These are phyloP conservation scores for Tipula helvola DNA, from an alignment of 2,888 invertebrate genomes.

Conservation along the genomic window DNA sequence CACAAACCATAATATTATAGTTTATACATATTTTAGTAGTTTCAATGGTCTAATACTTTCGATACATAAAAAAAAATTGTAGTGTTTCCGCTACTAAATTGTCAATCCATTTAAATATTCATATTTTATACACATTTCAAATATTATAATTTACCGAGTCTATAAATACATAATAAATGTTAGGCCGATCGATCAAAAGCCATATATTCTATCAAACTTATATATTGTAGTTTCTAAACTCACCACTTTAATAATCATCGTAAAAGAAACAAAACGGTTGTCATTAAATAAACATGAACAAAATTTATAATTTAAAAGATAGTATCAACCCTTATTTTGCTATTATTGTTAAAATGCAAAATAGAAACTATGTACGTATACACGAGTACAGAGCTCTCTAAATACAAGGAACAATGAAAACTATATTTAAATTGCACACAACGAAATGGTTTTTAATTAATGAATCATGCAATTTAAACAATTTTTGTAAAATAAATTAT, in stretches of 20 bases:
- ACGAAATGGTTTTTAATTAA: neutral
- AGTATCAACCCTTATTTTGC: neutral
- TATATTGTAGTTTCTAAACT: neutral
- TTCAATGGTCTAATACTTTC: neutral
- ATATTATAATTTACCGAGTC: neutral
- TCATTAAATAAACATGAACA: neutral
- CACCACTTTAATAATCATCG: neutral
- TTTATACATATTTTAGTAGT: neutral
- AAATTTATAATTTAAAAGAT: neutral
- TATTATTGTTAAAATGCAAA: neutral
- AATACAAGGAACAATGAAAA: neutral
- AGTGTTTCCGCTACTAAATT: neutral
- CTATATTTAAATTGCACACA: neutral
- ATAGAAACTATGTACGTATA: neutral
- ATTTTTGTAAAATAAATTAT: neutral
- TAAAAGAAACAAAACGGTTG: neutral
- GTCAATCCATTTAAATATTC: neutral
- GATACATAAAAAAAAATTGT: neutral
- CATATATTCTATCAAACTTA: neutral
- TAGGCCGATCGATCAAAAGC: neutral
- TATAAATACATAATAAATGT: neutral
- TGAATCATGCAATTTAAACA: neutral
- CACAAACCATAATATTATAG: neutral
- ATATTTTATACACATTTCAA: neutral
- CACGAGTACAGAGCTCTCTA: neutral